A percentile compares a stretch with the other conserved stretches of the same genome.
Evolutionary conservation across 1,140 invertebrate species (phyloP).

Genomic region (Agrilus planipennis): DNA sequence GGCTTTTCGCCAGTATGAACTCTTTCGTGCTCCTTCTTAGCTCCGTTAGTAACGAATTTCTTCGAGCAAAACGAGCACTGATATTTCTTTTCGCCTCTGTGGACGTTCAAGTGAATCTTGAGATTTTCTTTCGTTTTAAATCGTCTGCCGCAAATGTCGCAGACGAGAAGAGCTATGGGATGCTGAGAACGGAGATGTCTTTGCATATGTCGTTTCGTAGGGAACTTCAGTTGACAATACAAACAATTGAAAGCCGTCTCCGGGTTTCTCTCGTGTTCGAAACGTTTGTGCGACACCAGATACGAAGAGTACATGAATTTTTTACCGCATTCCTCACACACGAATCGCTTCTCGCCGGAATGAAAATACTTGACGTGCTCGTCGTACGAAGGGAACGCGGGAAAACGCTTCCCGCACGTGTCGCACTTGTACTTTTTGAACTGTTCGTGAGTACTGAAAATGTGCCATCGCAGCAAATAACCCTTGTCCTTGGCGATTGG

Average conservation of each 20-base stretch:
- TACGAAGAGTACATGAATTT: constrained; percentile 39
- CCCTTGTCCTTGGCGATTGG: constrained; percentile 25
- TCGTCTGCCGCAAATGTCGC: constrained; percentile 32
- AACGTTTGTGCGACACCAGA: constrained; percentile 52
- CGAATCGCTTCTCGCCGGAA: constrained; percentile 61
- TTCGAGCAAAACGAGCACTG: constrained; percentile 39
- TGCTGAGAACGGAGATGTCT: constrained; percentile 29
- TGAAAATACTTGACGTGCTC: constrained; percentile 55
- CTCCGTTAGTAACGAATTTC: constrained; percentile 32
- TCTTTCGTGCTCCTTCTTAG: constrained; percentile 25
- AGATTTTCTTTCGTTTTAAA: constrained; percentile 30
- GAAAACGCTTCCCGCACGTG: constrained; percentile 1
- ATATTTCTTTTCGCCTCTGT: constrained; percentile 47
- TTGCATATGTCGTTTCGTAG: constrained; percentile 29
- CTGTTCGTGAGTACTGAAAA: constrained; percentile 1
- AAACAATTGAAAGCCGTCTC: too few species aligned
- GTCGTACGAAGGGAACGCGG: neutral
- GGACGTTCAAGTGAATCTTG: constrained; percentile 37
- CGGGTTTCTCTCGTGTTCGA: constrained; percentile 29
- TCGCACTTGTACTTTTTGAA: constrained; percentile 8
- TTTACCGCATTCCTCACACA: constrained; percentile 58
- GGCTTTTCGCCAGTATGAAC: constrained; percentile 23
- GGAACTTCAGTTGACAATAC: too few species aligned
- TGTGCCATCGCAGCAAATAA: neutral
- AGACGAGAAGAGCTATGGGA: constrained; percentile 30